phyloP scores from a whole-genome alignment of 2,888 invertebrate species.

The Mesoligia furuncula region DNA sequence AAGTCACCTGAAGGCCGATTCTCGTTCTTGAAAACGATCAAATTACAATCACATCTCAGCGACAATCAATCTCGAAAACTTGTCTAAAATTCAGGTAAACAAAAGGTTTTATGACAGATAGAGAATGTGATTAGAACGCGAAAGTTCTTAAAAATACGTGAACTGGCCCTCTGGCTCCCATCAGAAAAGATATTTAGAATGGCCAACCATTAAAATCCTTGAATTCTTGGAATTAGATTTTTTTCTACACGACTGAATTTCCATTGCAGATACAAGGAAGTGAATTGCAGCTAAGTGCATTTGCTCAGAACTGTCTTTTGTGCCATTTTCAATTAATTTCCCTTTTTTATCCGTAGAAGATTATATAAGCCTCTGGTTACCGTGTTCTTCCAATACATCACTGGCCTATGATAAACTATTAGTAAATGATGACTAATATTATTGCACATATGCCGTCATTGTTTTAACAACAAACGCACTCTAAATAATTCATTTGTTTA shows the following conservation, averaged over 20 bases:
- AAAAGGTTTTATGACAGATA: background rate
- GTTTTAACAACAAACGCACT: slow-evolving; percentile 19
- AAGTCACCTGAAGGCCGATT: background rate
- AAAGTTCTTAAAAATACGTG: background rate
- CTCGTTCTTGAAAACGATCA: background rate
- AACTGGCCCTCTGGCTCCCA: background rate
- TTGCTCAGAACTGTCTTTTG: slow-evolving; percentile 9
- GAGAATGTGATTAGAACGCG: background rate
- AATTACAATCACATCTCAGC: background rate
- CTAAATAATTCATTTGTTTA: slow-evolving; percentile 22
- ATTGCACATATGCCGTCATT: slow-evolving; percentile 17
- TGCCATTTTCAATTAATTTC: background rate
- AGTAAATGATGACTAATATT: slow-evolving; percentile 13
- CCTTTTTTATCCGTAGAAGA: background rate
- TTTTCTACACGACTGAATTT: slow-evolving; percentile 16
- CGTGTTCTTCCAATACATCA: background rate
- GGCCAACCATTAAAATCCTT: background rate
- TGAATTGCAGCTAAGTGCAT: slow-evolving; percentile 19
- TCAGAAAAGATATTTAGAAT: background rate
- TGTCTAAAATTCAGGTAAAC: background rate
- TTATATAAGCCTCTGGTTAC: background rate
- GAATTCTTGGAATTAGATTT: background rate
- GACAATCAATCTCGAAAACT: too few relatives aligned
- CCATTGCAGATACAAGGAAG: slow-evolving; percentile 34
- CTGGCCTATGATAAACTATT: slow-evolving; percentile 25